Conservation (phyloP, 1,140 invertebrate species). For the Caenorhabditis latens region DNA sequence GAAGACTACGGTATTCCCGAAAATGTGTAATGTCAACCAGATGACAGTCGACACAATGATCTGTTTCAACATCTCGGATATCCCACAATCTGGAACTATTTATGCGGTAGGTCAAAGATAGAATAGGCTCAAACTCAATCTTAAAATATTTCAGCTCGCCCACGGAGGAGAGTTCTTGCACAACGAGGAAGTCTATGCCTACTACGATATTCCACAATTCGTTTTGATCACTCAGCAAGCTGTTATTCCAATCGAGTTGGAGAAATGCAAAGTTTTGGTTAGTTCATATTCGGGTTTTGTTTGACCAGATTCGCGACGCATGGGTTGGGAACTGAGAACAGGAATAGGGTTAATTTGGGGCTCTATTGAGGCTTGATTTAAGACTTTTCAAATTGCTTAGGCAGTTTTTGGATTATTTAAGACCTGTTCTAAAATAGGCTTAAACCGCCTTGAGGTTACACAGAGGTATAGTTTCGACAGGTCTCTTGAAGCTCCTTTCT, state of each 20-base stretch:
- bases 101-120: constrained; percentile 52
- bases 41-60: constrained; percentile 45
- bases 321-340: too few species aligned
- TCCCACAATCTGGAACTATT: constrained; percentile 39
- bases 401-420: too few species aligned
- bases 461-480: too few species aligned
- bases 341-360: too few species aligned
- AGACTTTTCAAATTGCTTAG: too few species aligned
- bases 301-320: too few species aligned
- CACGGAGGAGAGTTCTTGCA: constrained; percentile 60
- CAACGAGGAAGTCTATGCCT: constrained; percentile 58
- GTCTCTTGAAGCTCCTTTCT: too few species aligned
- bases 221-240: constrained; percentile 42
- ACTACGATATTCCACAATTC: constrained; percentile 60
- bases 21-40: constrained; percentile 37
- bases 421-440: too few species aligned
- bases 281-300: not conserved
- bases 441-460: too few species aligned
- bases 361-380: too few species aligned
- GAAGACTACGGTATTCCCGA: constrained; percentile 60
- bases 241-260: constrained; percentile 53
- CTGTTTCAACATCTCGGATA: constrained; percentile 57
- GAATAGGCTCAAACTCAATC: not conserved
- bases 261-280: constrained; percentile 62
- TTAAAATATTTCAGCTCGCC: constrained; percentile 36